Conservation (phyloP, 2,113 vertebrate species). For the Thoracochromis brauschi region DNA sequence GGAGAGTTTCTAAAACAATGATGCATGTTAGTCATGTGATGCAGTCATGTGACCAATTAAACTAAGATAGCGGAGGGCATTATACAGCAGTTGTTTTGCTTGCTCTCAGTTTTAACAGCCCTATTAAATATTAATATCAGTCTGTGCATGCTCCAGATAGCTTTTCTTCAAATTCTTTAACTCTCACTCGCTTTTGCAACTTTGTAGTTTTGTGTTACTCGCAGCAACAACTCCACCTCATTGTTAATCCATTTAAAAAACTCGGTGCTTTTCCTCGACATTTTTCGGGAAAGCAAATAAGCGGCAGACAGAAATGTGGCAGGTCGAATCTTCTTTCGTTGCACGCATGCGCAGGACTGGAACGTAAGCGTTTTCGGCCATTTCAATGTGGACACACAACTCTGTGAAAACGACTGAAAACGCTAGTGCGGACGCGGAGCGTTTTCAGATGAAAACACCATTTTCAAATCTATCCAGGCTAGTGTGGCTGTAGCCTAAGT, state of each 20-base stretch:
- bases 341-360: rapidly evolving
- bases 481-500: background rate
- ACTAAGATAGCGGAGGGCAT: rapidly evolving
- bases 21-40: background rate
- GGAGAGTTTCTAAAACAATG: rapidly evolving
- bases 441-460: rapidly evolving
- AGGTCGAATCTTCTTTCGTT: background rate
- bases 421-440: rapidly evolving
- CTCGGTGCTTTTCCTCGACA: rapidly evolving
- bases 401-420: background rate
- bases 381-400: background rate
- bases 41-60: background rate
- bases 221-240: background rate
- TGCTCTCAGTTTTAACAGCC: rapidly evolving
- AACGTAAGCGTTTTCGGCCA: rapidly evolving
- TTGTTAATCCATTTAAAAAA: background rate
- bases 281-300: rapidly evolving
- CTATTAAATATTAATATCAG: background rate
- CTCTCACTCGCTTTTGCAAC: background rate
- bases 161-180: background rate
- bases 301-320: background rate
- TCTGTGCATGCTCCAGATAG: background rate
- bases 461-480: background rate
- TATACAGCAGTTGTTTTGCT: background rate
- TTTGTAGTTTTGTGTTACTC: background rate